Evolutionary conservation across 2,888 invertebrate species (phyloP).

Genomic region (Drosophila neotestacea): DNA sequence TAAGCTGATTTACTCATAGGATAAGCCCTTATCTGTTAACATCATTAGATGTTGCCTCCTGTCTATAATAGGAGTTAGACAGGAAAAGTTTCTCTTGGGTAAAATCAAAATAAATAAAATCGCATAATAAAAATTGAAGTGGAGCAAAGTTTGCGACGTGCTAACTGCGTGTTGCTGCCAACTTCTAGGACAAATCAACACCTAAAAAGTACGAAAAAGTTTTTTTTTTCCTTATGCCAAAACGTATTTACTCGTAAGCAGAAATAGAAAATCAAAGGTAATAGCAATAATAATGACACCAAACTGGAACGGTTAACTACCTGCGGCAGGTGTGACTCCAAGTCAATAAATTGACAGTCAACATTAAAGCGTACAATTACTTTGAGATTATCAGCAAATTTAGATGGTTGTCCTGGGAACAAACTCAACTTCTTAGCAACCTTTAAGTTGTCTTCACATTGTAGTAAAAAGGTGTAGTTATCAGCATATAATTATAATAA

Average conservation of each 20-base stretch:
- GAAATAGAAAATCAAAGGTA: slow-evolving; percentile 50
- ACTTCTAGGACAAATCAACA: slow-evolving; percentile 34
- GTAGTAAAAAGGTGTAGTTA: background rate
- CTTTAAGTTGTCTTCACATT: slow-evolving; percentile 12
- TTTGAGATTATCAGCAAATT: slow-evolving; percentile 67
- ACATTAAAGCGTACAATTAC: slow-evolving; percentile 71
- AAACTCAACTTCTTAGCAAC: slow-evolving; percentile 6
- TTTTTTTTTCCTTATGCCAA: slow-evolving; percentile 22
- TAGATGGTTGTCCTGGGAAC: slow-evolving; percentile 14
- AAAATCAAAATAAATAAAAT: slow-evolving; percentile 78
- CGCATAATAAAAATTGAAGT: slow-evolving; percentile 77
- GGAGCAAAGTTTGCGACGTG: slow-evolving; percentile 70
- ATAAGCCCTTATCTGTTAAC: slow-evolving; percentile 73
- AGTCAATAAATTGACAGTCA: slow-evolving; percentile 76
- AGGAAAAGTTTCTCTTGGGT: slow-evolving; percentile 61
- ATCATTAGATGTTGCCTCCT: slow-evolving; percentile 63
- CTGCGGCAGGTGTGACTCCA: slow-evolving; percentile 68
- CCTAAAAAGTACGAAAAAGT: slow-evolving; percentile 2
- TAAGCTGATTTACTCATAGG: slow-evolving; percentile 65
- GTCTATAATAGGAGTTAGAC: slow-evolving; percentile 24
- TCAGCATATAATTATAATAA: slow-evolving; percentile 36
- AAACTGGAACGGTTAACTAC: slow-evolving; percentile 46
- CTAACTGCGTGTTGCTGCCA: slow-evolving; percentile 62
- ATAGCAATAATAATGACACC: slow-evolving; percentile 38
- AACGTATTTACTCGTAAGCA: slow-evolving; percentile 6